A percentile compares a stretch with the other conserved stretches of the same genome.
phyloP scores from a whole-genome alignment of 2,888 invertebrate genomes.

The Eulithis prunata region DNA sequence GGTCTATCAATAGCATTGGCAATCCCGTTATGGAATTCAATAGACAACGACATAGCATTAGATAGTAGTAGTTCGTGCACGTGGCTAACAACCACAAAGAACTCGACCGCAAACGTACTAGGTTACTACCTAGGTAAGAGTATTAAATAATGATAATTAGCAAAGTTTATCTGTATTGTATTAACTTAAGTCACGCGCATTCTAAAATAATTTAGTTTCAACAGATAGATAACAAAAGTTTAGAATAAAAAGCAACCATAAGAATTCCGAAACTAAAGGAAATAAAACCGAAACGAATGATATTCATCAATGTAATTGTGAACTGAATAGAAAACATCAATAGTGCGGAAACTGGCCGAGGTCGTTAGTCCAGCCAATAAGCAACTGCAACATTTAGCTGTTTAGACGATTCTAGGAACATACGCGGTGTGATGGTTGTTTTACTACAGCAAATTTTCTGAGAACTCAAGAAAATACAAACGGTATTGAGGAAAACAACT shows the following conservation, averaged over 20 bases:
- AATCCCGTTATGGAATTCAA: constrained; percentile 59
- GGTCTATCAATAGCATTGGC: constrained; percentile 69
- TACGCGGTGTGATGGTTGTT: not conserved
- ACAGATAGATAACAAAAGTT: constrained; percentile 19
- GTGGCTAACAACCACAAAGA: constrained; percentile 56
- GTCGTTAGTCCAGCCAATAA: constrained; percentile 43
- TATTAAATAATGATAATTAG: constrained; percentile 16
- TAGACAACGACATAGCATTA: constrained; percentile 50
- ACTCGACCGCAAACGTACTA: constrained; percentile 25
- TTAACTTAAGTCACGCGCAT: not conserved
- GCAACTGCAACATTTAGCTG: constrained; percentile 38
- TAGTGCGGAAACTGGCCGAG: constrained; percentile 49
- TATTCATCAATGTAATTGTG: not conserved
- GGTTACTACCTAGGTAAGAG: too few relatives aligned
- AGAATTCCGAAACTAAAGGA: constrained; percentile 2
- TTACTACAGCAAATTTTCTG: not conserved
- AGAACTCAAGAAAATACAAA: too few relatives aligned
- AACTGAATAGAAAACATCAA: constrained; percentile 22
- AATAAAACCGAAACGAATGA: not conserved
- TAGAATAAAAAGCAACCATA: not conserved
- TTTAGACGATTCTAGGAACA: constrained; percentile 17
- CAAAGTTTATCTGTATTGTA: constrained; percentile 36
- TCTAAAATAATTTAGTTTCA: not conserved
- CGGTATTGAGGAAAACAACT: too few relatives aligned
- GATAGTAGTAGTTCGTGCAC: constrained; percentile 51